Evolutionary conservation across 2,113 vertebrate genomes (phyloP), one percentile per base, ranked within the genome.

Genomic region (Equus przewalskii): DNA sequence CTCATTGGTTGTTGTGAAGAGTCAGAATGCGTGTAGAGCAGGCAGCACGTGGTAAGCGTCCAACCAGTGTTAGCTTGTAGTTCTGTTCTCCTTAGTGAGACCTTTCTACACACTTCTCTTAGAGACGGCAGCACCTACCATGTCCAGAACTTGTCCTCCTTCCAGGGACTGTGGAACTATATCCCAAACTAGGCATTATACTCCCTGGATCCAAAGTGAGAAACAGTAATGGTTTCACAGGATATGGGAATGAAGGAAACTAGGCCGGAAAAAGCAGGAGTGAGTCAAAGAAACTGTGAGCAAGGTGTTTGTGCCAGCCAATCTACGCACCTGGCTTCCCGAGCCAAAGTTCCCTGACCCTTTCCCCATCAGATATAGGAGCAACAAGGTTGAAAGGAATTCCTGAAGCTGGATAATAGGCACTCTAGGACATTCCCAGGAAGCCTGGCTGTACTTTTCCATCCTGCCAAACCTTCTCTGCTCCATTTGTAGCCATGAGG

Each of bases 391-490:
- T 96, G 79, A 97, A 94, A 98, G 72, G 96, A 98, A 96, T 97
- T 97, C 96, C 97, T 97, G 98, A 96, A 91, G 76, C 83, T 95
- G 56, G 76, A 51, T 81, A 96, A 96, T 9, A 96, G 96, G 87
- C 64, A 95, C 81, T 96, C 73, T 60, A 93, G 79, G 93, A 88
- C 96, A 97, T 82, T 97, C 92, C 96, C 89, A 97, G 98, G 95
- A 96, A 97, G 96, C 72, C 87, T 83, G 97, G 94, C 96, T 85
- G 41, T 97, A 94, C 89, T 96, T 96, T 97, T 58, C 91, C 94
- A 97, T 94, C 86, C 90, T 96, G 92, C 67, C 69, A 73, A 97
- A 92, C 28, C 89, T 95, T 72, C 86, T 90, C 41, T 83, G 89
- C 78, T 75, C 46, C 60, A 70, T 70, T 30, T 88, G 81, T 80